phyloP scores from a whole-genome alignment of 1,140 invertebrate species.

The Bradysia coprophila region DNA sequence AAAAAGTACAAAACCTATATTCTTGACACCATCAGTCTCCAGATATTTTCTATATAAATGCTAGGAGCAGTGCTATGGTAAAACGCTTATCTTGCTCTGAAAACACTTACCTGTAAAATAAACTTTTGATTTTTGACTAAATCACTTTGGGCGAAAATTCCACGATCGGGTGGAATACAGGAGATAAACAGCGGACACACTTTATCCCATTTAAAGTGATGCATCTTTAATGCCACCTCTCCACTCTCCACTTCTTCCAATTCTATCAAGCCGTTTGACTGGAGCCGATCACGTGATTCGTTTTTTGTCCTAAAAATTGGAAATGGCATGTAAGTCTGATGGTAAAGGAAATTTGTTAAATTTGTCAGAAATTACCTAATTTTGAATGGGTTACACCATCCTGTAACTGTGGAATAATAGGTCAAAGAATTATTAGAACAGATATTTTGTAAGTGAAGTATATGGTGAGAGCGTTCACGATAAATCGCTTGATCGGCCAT shows the following conservation, averaged over 20 bases:
- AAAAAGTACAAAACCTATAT: no score
- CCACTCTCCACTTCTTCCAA: slow-evolving; percentile 12
- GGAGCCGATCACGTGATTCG: slow-evolving; percentile 12
- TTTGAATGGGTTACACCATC: slow-evolving; percentile 57
- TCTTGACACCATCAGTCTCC: no score
- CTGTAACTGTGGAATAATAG: no score
- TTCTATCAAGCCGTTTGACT: slow-evolving; percentile 14
- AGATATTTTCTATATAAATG: no score
- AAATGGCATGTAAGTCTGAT: neutral
- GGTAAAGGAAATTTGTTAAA: slow-evolving; percentile 3
- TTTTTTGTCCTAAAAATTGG: slow-evolving; percentile 11
- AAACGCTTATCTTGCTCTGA: neutral
- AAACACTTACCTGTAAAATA: slow-evolving; percentile 32
- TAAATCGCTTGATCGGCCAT: no score
- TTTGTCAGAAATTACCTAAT: slow-evolving; percentile 35
- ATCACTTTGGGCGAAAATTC: slow-evolving; percentile 18
- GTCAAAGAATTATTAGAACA: no score
- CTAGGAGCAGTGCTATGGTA: no score
- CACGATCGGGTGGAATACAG: slow-evolving; percentile 30
- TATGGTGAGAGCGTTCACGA: no score
- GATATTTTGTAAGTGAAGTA: no score
- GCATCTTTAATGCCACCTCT: slow-evolving; percentile 22
- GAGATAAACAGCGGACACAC: slow-evolving; percentile 51
- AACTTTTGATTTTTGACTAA: slow-evolving; percentile 31
- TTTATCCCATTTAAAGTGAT: slow-evolving; percentile 41